Percentiles rank a stretch among this genome's conserved stretches.
These are phyloP conservation scores for Equus quagga DNA, from an alignment of 2,113 vertebrate genomes.

Conservation along the genomic window DNA sequence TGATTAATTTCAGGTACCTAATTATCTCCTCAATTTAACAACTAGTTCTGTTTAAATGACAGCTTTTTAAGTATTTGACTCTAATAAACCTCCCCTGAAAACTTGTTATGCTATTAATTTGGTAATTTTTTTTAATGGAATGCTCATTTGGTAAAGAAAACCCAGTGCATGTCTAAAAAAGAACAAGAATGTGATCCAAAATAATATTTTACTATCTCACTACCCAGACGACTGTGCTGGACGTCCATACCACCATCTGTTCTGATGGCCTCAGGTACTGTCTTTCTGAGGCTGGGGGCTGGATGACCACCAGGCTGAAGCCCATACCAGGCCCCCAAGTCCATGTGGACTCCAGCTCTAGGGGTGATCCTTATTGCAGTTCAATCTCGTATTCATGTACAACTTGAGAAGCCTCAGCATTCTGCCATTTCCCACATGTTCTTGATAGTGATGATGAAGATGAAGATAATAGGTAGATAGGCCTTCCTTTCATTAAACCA, in stretches of 20 bases:
- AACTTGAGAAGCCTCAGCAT: neutral
- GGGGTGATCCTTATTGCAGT: neutral
- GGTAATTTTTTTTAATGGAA: slow-evolving; percentile 69
- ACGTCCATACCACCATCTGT: rapidly evolving
- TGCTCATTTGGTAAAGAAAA: slow-evolving; percentile 70
- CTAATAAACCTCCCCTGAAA: slow-evolving; percentile 77
- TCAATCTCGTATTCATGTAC: neutral
- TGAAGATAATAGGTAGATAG: rapidly evolving
- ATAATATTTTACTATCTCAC: neutral
- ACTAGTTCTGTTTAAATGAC: slow-evolving; percentile 78
- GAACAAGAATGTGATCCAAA: neutral
- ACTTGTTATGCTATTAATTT: slow-evolving; percentile 79
- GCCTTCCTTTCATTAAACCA: rapidly evolving
- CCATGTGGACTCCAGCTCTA: neutral
- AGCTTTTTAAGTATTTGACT: slow-evolving; percentile 81
- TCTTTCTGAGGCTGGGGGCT: neutral
- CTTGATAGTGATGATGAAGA: no score
- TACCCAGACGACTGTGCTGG: neutral
- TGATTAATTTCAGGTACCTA: slow-evolving; percentile 82
- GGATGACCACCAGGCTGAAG: neutral
- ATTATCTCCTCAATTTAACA: slow-evolving; percentile 79
- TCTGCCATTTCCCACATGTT: rapidly evolving
- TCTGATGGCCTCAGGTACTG: neutral
- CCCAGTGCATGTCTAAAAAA: neutral
- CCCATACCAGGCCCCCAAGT: neutral